Percentiles rank a stretch among this genome's conserved stretches.
phyloP scores from a whole-genome alignment of 2,888 invertebrate genomes.

The Xestia rhomboidea region DNA sequence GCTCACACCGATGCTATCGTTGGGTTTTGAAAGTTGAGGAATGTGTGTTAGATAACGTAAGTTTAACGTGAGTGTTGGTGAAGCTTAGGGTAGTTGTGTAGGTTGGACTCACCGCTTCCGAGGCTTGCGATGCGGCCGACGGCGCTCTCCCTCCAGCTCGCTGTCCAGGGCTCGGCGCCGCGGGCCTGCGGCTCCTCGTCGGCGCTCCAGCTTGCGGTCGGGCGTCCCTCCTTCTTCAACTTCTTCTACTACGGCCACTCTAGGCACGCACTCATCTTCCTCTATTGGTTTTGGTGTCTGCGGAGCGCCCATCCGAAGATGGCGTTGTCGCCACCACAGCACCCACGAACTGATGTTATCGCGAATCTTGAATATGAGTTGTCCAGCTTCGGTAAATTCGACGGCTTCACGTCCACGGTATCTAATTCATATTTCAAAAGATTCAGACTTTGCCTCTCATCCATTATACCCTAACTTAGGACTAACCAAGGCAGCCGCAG shows the following conservation, averaged over 20 bases:
- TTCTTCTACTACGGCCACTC: slow-evolving; percentile 82
- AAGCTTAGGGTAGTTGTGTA: not conserved
- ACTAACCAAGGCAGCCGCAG: slow-evolving; percentile 81
- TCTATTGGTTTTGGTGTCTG: slow-evolving; percentile 87
- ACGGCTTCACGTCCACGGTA: slow-evolving; percentile 70
- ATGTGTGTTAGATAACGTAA: slow-evolving; percentile 6
- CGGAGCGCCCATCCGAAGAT: slow-evolving; percentile 90
- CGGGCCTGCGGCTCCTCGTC: slow-evolving; percentile 77
- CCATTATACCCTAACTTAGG: slow-evolving; percentile 71
- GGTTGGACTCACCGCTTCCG: slow-evolving; percentile 78
- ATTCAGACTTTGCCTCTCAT: slow-evolving; percentile 57
- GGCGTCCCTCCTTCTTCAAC: slow-evolving; percentile 71
- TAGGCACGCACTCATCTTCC: slow-evolving; percentile 84
- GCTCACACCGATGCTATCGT: slow-evolving; percentile 15
- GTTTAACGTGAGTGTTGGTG: slow-evolving; percentile 6
- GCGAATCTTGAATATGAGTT: slow-evolving; percentile 85
- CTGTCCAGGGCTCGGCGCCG: slow-evolving; percentile 83
- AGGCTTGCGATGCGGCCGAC: slow-evolving; percentile 81
- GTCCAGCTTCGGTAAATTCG: slow-evolving; percentile 68
- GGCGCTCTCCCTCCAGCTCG: slow-evolving; percentile 84
- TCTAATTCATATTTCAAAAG: slow-evolving; percentile 63
- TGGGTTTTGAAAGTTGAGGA: slow-evolving; percentile 7
- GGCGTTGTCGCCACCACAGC: slow-evolving; percentile 89
- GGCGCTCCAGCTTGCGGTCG: slow-evolving; percentile 83
- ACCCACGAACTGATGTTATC: slow-evolving; percentile 89